These are phyloP conservation scores for Echinops telfairi DNA, from an alignment of 2,113 vertebrate genomes.

Conservation along the genomic window DNA sequence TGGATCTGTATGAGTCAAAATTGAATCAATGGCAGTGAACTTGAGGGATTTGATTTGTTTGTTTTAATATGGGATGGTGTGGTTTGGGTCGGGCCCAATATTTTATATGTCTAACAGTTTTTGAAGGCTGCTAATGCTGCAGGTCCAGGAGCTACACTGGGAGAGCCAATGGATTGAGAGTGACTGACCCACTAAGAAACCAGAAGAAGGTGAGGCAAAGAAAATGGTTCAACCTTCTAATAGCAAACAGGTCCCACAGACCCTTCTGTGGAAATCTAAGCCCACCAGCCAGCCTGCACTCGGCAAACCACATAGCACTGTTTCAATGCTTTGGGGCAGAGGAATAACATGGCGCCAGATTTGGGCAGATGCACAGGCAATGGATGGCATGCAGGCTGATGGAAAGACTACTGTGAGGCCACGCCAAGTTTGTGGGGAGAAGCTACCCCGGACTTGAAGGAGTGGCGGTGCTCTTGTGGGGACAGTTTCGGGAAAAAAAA, in stretches of 20 bases:
- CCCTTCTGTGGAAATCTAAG: background rate
- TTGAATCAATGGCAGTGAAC: background rate
- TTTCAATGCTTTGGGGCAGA: background rate
- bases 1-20: background rate
- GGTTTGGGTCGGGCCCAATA: background rate
- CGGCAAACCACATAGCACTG: background rate
- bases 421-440: background rate
- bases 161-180: background rate
- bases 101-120: constrained; percentile 12
- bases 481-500: background rate
- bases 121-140: background rate
- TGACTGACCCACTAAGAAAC: background rate
- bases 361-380: constrained; percentile 32
- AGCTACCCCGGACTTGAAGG: background rate
- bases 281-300: background rate
- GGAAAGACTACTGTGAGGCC: background rate
- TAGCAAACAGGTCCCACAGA: background rate
- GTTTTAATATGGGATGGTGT: background rate
- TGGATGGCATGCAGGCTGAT: background rate
- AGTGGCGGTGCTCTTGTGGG: background rate
- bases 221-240: background rate
- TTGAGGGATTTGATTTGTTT: no score
- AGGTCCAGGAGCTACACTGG: background rate
- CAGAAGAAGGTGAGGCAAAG: background rate
- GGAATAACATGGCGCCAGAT: background rate